Evolutionary conservation across 1,140 invertebrate species (phyloP).

Genomic region (Drosophila ficusphila): DNA sequence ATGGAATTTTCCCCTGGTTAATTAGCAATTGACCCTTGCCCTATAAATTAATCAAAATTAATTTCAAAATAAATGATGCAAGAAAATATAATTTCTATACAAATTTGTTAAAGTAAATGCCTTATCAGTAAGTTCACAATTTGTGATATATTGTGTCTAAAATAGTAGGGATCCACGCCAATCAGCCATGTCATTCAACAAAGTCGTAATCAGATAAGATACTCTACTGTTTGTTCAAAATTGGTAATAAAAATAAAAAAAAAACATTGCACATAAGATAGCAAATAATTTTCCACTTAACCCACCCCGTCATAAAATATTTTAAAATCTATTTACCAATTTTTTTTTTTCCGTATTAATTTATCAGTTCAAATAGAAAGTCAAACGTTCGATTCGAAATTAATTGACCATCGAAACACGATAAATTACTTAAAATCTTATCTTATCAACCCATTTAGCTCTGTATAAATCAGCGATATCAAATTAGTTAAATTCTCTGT

Average conservation of each 20-base stretch:
- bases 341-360: not conserved
- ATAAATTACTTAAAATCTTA: constrained; percentile 33
- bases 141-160: no score
- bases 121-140: no score
- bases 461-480: constrained; percentile 12
- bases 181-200: no score
- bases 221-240: no score
- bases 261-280: constrained; percentile 8
- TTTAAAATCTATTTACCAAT: not conserved
- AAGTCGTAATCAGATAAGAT: no score
- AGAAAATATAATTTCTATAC: no score
- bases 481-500: constrained; percentile 46
- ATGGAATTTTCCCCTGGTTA: no score
- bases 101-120: no score
- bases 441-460: constrained; percentile 15
- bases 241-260: constrained; percentile 23
- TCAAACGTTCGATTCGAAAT: not conserved
- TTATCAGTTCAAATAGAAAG: constrained; percentile 3
- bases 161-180: no score
- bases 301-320: not conserved
- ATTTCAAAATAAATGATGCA: no score
- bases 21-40: no score
- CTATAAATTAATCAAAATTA: no score
- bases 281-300: not conserved
- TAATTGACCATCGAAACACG: constrained; percentile 21